Evolutionary conservation across 2,888 invertebrate species (phyloP).

Genomic region (Coenonympha glycerion): DNA sequence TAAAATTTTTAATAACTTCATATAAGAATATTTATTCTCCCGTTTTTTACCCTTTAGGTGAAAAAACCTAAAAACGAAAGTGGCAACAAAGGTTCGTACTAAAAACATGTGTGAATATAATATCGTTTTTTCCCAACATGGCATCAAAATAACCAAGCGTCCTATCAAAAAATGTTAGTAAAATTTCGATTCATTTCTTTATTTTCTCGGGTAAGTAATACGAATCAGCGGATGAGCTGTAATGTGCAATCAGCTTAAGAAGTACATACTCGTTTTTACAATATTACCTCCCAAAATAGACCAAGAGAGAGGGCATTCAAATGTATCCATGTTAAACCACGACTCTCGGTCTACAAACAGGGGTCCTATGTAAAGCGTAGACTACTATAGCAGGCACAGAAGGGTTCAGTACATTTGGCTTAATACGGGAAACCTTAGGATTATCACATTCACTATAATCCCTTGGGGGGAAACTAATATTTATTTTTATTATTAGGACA

Average conservation of each 20-base stretch:
- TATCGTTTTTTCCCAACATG: too few relatives aligned
- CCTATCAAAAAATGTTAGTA: too few relatives aligned
- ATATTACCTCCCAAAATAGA: conserved; percentile 19
- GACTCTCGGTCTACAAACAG: conserved; percentile 15
- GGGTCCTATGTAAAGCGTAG: conserved; percentile 40
- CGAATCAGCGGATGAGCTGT: not conserved
- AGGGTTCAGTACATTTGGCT: conserved; percentile 75
- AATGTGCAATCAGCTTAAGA: conserved; percentile 14
- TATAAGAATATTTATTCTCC: too few relatives aligned
- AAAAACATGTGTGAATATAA: too few relatives aligned
- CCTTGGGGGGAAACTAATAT: conserved; percentile 43
- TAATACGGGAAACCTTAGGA: conserved; percentile 64
- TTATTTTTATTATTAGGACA: not conserved
- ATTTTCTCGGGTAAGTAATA: too few relatives aligned
- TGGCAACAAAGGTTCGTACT: too few relatives aligned
- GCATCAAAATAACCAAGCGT: too few relatives aligned
- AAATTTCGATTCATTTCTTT: too few relatives aligned
- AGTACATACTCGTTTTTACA: conserved; percentile 22
- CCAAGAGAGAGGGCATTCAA: conserved; percentile 12
- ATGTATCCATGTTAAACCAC: not conserved
- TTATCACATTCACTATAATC: conserved; percentile 68
- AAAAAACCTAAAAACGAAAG: too few relatives aligned
- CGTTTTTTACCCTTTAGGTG: too few relatives aligned
- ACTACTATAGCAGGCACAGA: conserved; percentile 71
- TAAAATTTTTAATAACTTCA: too few relatives aligned